Evolutionary conservation across 2,888 invertebrate species (phyloP).

Genomic region (Zygaena filipendulae): DNA sequence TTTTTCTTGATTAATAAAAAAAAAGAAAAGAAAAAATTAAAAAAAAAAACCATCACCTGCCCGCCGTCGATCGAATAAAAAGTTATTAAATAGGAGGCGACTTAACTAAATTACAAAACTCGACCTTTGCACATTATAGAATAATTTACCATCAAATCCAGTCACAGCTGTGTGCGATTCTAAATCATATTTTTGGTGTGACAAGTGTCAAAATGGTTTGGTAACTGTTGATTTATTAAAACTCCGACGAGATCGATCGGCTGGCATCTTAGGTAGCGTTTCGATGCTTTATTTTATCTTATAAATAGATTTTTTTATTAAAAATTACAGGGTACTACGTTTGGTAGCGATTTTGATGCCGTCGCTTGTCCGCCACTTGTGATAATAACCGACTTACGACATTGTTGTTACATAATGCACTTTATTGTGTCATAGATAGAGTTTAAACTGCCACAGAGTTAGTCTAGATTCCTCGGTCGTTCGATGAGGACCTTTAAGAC

Average conservation of each 20-base stretch:
- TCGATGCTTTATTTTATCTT: slow-evolving; percentile 62
- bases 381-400: slow-evolving; percentile 39
- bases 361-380: slow-evolving; percentile 28
- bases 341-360: slow-evolving; percentile 63
- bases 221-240: slow-evolving; percentile 51
- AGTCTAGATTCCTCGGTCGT: slow-evolving; percentile 16
- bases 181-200: slow-evolving; percentile 44
- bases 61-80: slow-evolving; percentile 39
- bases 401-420: slow-evolving; percentile 33
- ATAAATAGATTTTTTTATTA: slow-evolving; percentile 69
- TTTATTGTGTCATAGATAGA: slow-evolving; percentile 41
- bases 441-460: slow-evolving; percentile 37
- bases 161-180: slow-evolving; percentile 30
- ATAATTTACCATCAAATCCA: slow-evolving; percentile 50
- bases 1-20: slow-evolving; percentile 24
- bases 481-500: slow-evolving; percentile 25
- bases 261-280: slow-evolving; percentile 62
- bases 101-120: slow-evolving; percentile 65
- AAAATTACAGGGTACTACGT: slow-evolving; percentile 66
- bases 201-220: slow-evolving; percentile 60
- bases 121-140: slow-evolving; percentile 60
- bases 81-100: slow-evolving; percentile 66
- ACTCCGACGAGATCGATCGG: slow-evolving; percentile 52
- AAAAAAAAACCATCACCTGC: slow-evolving; percentile 58
- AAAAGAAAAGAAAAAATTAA: slow-evolving; percentile 23